Conservation (phyloP, 2,113 vertebrate genomes). For the Sander vitreus region DNA sequence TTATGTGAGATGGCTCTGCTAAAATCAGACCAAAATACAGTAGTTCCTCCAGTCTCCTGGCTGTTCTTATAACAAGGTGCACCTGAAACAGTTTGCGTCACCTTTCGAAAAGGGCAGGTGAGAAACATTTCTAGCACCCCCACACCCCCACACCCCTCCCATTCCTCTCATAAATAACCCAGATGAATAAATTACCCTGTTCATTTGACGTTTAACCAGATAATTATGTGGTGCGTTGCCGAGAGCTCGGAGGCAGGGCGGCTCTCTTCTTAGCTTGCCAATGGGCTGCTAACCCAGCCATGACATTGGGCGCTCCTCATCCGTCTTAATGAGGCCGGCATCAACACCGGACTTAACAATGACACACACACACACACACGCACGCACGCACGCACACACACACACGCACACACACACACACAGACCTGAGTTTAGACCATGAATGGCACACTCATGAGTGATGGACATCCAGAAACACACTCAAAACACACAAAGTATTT, state of each 20-base stretch:
- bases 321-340: constrained; percentile 81
- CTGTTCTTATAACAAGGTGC: constrained; percentile 46
- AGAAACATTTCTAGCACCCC: constrained; percentile 67
- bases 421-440: constrained; percentile 8
- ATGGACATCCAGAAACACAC: constrained; percentile 25
- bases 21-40: constrained; percentile 20
- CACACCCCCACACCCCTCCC: no score
- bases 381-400: background rate
- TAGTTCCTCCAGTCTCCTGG: background rate
- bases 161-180: constrained; percentile 77
- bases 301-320: constrained; percentile 80
- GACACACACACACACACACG: constrained; percentile 45
- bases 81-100: constrained; percentile 52
- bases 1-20: background rate
- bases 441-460: constrained; percentile 26
- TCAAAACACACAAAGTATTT: background rate
- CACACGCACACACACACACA: background rate
- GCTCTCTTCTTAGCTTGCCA: constrained; percentile 66
- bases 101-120: constrained; percentile 64
- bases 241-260: constrained; percentile 56
- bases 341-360: constrained; percentile 75
- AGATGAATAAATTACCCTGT: constrained; percentile 81
- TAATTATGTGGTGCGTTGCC: constrained; percentile 72
- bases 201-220: constrained; percentile 83
- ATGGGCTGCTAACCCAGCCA: constrained; percentile 78